These are phyloP conservation scores for Drosophila atroscutellata DNA, from an alignment of 2,888 invertebrate species.

Conservation along the genomic window DNA sequence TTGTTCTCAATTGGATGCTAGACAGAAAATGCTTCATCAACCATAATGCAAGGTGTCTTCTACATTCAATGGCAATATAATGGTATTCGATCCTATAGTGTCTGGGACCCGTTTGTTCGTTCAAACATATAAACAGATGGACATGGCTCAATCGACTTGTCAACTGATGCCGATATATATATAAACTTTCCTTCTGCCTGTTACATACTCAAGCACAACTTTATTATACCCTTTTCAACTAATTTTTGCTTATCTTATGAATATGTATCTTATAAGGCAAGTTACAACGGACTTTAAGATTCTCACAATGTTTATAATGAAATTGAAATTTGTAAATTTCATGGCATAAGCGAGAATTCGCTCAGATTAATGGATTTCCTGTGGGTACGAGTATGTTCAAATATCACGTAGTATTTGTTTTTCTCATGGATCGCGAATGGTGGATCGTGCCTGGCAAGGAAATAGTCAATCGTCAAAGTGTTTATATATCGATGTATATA, in stretches of 20 bases:
- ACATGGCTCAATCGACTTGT: neutral
- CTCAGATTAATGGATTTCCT: conserved; percentile 11
- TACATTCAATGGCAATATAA: neutral
- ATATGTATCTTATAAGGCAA: neutral
- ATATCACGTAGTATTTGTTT: conserved; percentile 27
- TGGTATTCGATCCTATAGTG: neutral
- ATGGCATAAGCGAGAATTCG: conserved; percentile 13
- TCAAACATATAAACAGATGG: neutral
- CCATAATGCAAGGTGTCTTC: neutral
- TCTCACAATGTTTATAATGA: neutral
- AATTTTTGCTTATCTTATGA: neutral
- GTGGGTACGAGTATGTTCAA: conserved; percentile 5
- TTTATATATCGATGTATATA: conserved; percentile 2
- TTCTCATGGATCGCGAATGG: conserved; percentile 17
- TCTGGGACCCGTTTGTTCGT: neutral
- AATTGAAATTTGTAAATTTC: neutral
- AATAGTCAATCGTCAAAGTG: conserved; percentile 24
- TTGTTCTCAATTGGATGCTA: neutral
- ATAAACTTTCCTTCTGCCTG: too few species aligned
- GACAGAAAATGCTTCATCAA: too few species aligned
- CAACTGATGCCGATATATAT: neutral
- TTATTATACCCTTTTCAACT: neutral
- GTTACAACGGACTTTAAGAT: neutral
- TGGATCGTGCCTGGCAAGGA: conserved; percentile 32
- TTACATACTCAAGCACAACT: neutral